These are phyloP conservation scores for Netelia fuscicornis DNA, from an alignment of 2,888 invertebrate genomes.

Conservation along the genomic window DNA sequence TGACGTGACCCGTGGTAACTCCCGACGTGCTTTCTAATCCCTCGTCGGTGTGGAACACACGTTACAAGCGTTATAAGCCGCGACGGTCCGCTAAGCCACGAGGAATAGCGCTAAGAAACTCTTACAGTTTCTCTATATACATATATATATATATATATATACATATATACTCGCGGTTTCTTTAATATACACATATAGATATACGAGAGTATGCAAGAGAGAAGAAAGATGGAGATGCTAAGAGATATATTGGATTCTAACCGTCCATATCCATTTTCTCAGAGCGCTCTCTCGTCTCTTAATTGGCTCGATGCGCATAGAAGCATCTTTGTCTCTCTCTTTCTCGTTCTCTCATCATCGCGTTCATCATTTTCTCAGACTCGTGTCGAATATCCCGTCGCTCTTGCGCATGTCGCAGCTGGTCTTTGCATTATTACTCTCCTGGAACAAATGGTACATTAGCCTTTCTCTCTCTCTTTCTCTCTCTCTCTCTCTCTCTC, in stretches of 20 bases:
- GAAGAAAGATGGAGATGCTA: conserved; percentile 40
- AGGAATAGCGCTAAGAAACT: neutral
- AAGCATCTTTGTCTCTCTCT: neutral
- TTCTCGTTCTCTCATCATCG: conserved; percentile 18
- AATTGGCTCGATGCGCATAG: conserved; percentile 34
- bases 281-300: conserved; percentile 36
- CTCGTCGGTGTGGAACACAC: conserved; percentile 73
- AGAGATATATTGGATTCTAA: conserved; percentile 57
- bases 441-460: conserved; percentile 22
- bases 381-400: conserved; percentile 16
- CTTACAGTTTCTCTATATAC: neutral
- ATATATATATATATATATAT: neutral
- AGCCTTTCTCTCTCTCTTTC: conserved; percentile 16
- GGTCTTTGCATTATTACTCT: conserved; percentile 20
- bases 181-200: neutral
- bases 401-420: conserved; percentile 16
- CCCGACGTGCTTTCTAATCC: conserved; percentile 78
- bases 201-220: conserved; percentile 7
- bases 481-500: no score
- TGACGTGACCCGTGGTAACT: conserved; percentile 76
- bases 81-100: conserved; percentile 1
- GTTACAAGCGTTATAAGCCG: conserved; percentile 41
- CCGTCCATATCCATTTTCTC: conserved; percentile 57
- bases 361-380: conserved; percentile 11
- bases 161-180: neutral